A percentile compares a stretch with the other conserved stretches of the same genome.
Conservation (phyloP, 64 coral and sea anemone genomes). For the Montipora efflorescens region DNA sequence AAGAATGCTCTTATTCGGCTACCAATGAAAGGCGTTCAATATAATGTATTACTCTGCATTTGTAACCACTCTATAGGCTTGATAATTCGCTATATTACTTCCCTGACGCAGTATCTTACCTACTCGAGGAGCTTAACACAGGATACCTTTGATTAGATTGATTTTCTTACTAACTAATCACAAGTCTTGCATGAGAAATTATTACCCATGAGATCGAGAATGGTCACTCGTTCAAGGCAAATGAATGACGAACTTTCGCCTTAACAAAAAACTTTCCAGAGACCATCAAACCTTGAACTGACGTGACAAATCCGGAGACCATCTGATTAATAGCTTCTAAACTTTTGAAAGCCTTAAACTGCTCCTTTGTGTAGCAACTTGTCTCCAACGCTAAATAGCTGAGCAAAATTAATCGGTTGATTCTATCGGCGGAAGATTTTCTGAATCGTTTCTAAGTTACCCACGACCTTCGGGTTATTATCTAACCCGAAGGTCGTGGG, state of each 20-base stretch:
- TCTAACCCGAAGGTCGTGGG: neutral
- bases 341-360: conserved; percentile 30
- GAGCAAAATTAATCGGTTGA: neutral
- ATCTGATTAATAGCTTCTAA: conserved; percentile 19
- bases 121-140: too few species aligned
- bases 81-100: too few species aligned
- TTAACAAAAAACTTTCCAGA: conserved; percentile 25
- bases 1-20: too few species aligned
- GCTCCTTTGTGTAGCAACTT: neutral
- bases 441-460: neutral
- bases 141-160: too few species aligned
- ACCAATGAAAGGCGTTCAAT: too few species aligned
- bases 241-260: conserved; percentile 13
- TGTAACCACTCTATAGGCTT: too few species aligned
- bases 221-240: conserved; percentile 49
- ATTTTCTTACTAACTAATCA: too few species aligned
- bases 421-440: neutral
- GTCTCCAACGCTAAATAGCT: conserved; percentile 10
- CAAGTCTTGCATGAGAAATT: too few species aligned
- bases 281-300: neutral
- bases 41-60: too few species aligned
- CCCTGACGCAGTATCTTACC: too few species aligned
- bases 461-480: too few species aligned
- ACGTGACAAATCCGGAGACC: conserved; percentile 32
- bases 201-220: too few species aligned